phyloP scores from a whole-genome alignment of 2,888 invertebrate species.

The Athetis lepigone region DNA sequence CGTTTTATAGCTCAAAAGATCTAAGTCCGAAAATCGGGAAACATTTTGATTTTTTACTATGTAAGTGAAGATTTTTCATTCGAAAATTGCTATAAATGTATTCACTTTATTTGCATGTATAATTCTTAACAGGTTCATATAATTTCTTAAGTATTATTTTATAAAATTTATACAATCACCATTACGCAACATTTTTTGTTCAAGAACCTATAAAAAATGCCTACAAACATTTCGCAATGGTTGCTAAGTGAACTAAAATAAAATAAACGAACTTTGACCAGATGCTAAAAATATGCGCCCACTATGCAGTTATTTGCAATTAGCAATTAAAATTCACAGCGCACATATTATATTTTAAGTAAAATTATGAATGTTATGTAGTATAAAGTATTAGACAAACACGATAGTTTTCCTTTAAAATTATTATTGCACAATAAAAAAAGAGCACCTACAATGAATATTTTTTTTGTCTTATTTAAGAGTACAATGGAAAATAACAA shows the following conservation, averaged over 20 bases:
- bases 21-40: too few species aligned
- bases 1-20: too few species aligned
- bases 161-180: conserved; percentile 5
- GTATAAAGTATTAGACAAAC: background rate
- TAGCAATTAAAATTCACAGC: background rate
- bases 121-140: background rate
- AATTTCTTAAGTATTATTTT: background rate
- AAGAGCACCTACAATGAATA: too few species aligned
- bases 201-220: conserved; percentile 3
- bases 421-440: background rate
- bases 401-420: conserved; percentile 3
- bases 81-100: too few species aligned
- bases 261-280: conserved; percentile 50
- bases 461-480: too few species aligned
- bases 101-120: background rate
- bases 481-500: too few species aligned
- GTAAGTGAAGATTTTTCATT: too few species aligned
- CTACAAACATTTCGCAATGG: background rate
- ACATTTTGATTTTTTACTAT: too few species aligned
- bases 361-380: conserved; percentile 20
- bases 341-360: conserved; percentile 1
- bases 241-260: conserved; percentile 18
- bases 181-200: conserved; percentile 23
- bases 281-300: conserved; percentile 29
- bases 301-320: conserved; percentile 9